Percentiles rank a stretch among this genome's conserved stretches.
Evolutionary conservation across 2,113 vertebrate species (phyloP).

Genomic region (Microtus pennsylvanicus): DNA sequence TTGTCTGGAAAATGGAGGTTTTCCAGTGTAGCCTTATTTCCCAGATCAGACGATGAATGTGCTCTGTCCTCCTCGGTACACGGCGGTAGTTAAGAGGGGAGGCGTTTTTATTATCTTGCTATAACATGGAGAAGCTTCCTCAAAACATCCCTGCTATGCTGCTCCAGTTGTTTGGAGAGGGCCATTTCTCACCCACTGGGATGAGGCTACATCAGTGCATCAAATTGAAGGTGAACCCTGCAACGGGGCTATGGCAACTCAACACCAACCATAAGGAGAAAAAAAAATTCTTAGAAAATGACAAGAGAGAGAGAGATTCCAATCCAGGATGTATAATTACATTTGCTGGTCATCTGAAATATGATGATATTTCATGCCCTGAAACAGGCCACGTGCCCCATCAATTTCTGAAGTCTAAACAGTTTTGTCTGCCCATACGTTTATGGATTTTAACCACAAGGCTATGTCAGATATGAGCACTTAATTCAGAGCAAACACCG

Average conservation of each 20-base stretch:
- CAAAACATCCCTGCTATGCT: not conserved
- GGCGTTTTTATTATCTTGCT: conserved; percentile 64
- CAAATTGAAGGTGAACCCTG: conserved; percentile 68
- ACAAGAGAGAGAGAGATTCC: conserved; percentile 65
- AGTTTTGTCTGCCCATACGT: conserved; percentile 55
- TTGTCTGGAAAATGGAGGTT: conserved; percentile 35
- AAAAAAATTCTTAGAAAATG: not conserved
- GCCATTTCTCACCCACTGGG: conserved; percentile 66
- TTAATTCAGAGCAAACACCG: conserved; percentile 71
- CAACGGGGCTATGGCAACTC: conserved; percentile 44
- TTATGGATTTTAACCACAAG: conserved; percentile 74
- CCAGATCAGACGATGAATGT: conserved; percentile 43
- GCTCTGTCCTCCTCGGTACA: conserved; percentile 26
- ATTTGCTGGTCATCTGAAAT: conserved; percentile 70
- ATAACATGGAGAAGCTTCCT: conserved; percentile 57
- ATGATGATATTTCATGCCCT: conserved; percentile 67
- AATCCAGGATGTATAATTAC: conserved; percentile 59
- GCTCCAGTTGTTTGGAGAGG: conserved; percentile 57
- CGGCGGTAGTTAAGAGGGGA: conserved; percentile 49
- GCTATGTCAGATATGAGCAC: conserved; percentile 32
- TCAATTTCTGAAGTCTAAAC: conserved; percentile 77
- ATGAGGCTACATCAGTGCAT: conserved; percentile 47
- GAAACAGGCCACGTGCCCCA: conserved; percentile 54
- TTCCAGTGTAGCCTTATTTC: conserved; percentile 26
- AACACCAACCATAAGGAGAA: conserved; percentile 51